Percentiles rank a stretch among this genome's conserved stretches.
Conservation (phyloP, 2,113 vertebrate genomes). For the Vulpes vulpes region DNA sequence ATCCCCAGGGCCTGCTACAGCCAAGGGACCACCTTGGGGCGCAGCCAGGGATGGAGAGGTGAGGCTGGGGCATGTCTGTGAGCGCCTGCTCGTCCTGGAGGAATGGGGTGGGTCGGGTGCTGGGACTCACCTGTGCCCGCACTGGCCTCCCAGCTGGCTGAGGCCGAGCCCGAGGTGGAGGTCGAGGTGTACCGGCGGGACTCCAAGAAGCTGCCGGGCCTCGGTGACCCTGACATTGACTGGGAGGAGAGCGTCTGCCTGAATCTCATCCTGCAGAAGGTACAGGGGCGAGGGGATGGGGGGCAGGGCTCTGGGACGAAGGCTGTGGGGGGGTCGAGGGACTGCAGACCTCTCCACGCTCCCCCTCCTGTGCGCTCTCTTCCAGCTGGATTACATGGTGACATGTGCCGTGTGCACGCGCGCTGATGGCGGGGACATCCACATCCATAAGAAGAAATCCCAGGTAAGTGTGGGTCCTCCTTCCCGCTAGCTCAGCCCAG, state of each 20-base stretch:
- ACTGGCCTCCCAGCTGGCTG: not conserved
- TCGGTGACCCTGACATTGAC: conserved; percentile 98
- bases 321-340: not conserved
- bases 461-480: conserved; percentile 89
- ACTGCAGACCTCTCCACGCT: fast-evolving
- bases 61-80: too few relatives aligned
- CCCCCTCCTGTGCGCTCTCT: not conserved
- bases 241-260: conserved; percentile 99
- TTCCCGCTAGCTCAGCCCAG: not conserved
- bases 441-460: conserved; percentile 98
- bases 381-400: conserved; percentile 97
- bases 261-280: conserved; percentile 98
- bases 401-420: conserved; percentile 99
- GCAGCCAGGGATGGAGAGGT: too few relatives aligned
- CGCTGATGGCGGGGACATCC: conserved; percentile 96
- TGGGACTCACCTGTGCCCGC: not conserved
- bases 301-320: fast-evolving
- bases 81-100: too few relatives aligned
- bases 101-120: too few relatives aligned
- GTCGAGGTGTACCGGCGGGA: conserved; percentile 98
- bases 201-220: conserved; percentile 98
- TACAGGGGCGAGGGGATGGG: conserved; percentile 26
- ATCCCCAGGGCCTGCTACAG: too few relatives aligned
- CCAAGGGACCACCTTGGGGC: too few relatives aligned
- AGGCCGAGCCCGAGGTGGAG: conserved; percentile 90